Evolutionary conservation across 2,797 vertebrate species (phyloP).

Genomic region (Synanceia verrucosa): DNA sequence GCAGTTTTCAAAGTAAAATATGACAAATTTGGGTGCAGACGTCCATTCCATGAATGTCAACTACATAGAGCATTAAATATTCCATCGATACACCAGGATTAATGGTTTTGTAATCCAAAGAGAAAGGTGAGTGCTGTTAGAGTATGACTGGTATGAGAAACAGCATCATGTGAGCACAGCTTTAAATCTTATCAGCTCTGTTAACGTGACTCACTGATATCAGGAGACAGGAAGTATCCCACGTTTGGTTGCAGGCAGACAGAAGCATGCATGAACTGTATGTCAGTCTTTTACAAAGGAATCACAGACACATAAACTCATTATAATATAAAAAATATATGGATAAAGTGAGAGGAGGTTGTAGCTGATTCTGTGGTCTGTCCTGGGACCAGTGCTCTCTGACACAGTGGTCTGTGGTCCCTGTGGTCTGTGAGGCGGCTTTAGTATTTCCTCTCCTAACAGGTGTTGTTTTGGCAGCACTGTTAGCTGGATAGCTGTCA

Average conservation of each 20-base stretch:
- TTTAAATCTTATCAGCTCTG: slow-evolving; percentile 43
- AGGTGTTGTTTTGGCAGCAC: no score
- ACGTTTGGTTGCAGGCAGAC: neutral
- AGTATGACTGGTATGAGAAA: slow-evolving; percentile 54
- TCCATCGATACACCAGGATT: neutral
- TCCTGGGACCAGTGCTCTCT: no score
- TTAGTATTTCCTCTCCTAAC: no score
- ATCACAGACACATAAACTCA: no score
- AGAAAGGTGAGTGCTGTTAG: neutral
- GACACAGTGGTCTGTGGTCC: no score
- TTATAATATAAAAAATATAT: no score
- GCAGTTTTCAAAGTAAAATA: neutral
- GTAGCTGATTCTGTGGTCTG: no score
- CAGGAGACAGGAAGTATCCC: neutral
- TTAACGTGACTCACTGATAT: neutral
- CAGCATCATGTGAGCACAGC: slow-evolving; percentile 18
- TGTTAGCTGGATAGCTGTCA: no score
- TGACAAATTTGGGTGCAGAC: neutral
- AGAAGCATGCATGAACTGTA: neutral
- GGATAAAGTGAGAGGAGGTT: no score
- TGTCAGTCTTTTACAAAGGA: no score
- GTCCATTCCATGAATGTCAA: neutral
- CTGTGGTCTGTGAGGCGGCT: no score
- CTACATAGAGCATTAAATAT: neutral
- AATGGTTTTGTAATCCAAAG: neutral